Evolutionary conservation across 2,113 vertebrate species (phyloP).

Genomic region (Mionectes macconnelli): DNA sequence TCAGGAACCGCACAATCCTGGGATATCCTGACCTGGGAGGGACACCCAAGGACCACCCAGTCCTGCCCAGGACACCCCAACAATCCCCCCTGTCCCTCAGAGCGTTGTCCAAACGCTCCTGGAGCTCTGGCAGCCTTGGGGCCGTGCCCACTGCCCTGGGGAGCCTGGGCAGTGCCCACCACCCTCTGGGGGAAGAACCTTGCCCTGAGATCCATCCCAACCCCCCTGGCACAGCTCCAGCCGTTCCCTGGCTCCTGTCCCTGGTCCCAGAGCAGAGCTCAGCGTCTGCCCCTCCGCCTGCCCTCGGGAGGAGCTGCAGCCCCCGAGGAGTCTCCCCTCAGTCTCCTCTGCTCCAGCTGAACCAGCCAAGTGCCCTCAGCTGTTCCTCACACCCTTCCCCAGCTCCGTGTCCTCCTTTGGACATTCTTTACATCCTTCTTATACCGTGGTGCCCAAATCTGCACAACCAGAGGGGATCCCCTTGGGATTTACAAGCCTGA

Average conservation of each 20-base stretch:
- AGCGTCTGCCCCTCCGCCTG: not conserved
- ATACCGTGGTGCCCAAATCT: not conserved
- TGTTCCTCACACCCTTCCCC: not conserved
- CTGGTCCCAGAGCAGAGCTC: not conserved
- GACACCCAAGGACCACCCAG: fast-evolving
- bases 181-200: not conserved
- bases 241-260: not conserved
- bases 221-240: not conserved
- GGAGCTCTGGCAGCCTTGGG: not conserved
- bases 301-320: not conserved
- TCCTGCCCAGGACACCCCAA: not conserved
- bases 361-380: not conserved
- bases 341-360: not conserved
- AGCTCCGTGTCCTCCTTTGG: not conserved
- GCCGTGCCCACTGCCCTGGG: not conserved
- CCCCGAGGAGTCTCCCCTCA: not conserved
- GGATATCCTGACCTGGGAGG: not conserved
- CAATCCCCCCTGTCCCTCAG: not conserved
- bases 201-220: not conserved
- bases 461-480: not conserved
- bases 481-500: not conserved
- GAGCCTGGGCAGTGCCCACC: not conserved
- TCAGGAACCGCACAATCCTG: not conserved
- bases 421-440: not conserved
- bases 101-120: not conserved